Evolutionary conservation across 2,888 invertebrate genomes (phyloP).

Genomic region (Labia minor): DNA sequence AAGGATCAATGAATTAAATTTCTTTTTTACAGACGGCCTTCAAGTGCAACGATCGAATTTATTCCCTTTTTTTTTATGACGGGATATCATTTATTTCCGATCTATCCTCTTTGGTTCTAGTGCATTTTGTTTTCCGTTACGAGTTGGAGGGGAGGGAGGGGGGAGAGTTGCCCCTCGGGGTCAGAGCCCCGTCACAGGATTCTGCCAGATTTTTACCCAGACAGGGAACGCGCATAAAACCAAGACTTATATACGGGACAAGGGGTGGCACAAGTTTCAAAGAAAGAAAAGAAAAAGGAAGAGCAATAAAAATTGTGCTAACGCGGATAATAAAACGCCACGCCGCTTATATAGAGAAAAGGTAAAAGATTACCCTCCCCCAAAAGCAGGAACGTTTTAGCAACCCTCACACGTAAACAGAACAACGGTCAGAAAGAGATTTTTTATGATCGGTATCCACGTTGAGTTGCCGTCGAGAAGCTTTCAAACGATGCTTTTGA

Average conservation of each 20-base stretch:
- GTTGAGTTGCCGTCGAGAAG: background rate
- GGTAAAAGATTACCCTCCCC: background rate
- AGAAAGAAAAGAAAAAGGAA: background rate
- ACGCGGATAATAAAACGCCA: conserved; percentile 7
- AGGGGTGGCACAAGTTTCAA: background rate
- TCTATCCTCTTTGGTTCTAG: too few relatives aligned
- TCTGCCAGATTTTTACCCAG: background rate
- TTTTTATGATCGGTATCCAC: background rate
- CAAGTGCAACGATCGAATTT: too few relatives aligned
- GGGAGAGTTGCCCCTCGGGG: too few relatives aligned
- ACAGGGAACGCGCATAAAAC: background rate
- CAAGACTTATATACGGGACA: background rate
- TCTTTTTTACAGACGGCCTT: too few relatives aligned
- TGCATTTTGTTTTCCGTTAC: too few relatives aligned
- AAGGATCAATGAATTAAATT: too few relatives aligned
- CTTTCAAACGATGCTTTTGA: background rate
- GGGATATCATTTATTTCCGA: too few relatives aligned
- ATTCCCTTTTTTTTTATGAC: too few relatives aligned
- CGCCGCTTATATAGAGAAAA: background rate
- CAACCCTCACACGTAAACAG: conserved; percentile 13
- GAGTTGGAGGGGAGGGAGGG: too few relatives aligned
- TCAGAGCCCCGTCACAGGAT: background rate
- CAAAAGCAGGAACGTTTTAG: background rate
- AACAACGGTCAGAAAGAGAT: background rate
- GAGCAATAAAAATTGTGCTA: conserved; percentile 2